Evolutionary conservation across 2,113 vertebrate species (phyloP), one percentile per base, ranked within the genome.

Genomic region (Colossoma macropomum): DNA sequence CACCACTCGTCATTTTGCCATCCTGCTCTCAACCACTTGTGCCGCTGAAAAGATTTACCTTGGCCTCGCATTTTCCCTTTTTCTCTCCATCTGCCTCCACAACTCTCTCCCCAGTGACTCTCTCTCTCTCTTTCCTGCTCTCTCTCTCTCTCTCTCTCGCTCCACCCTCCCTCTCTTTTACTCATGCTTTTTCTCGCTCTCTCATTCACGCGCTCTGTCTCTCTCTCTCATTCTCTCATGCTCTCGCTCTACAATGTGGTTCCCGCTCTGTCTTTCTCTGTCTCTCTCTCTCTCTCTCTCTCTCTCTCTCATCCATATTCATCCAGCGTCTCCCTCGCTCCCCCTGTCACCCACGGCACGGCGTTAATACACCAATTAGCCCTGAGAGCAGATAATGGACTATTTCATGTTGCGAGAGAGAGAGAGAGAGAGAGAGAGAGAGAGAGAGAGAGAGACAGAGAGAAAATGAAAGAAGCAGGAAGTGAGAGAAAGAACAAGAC

Each of bases 311-410:
- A 94, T 94, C 92, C 92, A 92, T 93, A 94, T 95, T 94, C 91
- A 93, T 90, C 80, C 81, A 76, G 82, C 59, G 17, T 89, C 83
- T 91, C 85, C 84, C 86, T 89, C 89, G 89, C 91, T 92, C 89
- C 79, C 89, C 90, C 89, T 92, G 91, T 95, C 92, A 93, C 90
- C 91, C 92, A 91, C 92, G 92, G 92, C 90, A 91, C 87, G 90
- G 88, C 86, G 92, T 93, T 94, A 94, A 94, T 93, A 95, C 91
- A 91, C 93, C 94, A 94, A 94, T 94, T 95, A 95, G 93, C 93
- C 92, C 89, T 93, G 93, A 94, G 92, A 94, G 92, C 91, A 93
- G 91, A 94, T 94, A 95, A 94, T 95, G 93, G 93, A 94, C 93
- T 92, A 91, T 93, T 93, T 94, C 91, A 92, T 90, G 90, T 89